A percentile compares a stretch with the other conserved stretches of the same genome.
These are phyloP conservation scores for Varanus komodoensis DNA, from an alignment of 2,113 vertebrate genomes.

Conservation along the genomic window DNA sequence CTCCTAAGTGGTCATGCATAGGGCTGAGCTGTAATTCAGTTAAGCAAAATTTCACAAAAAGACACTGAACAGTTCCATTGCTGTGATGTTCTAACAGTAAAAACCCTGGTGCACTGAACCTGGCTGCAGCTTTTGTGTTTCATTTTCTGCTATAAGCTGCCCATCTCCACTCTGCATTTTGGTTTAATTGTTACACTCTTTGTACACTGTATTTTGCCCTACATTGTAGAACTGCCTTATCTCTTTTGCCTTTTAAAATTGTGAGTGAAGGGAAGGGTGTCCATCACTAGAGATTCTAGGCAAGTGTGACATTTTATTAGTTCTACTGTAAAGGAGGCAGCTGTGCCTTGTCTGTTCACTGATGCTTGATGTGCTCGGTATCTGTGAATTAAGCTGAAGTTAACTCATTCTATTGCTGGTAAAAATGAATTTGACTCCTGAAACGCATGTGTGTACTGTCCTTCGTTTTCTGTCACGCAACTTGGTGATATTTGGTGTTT, in stretches of 20 bases:
- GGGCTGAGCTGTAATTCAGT: not conserved
- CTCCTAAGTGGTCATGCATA: not conserved
- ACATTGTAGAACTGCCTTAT: slow-evolving; percentile 31
- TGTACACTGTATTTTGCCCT: not conserved
- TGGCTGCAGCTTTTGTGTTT: slow-evolving; percentile 7
- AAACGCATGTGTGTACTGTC: not conserved
- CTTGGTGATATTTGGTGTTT: not conserved
- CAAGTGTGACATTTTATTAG: slow-evolving; percentile 42
- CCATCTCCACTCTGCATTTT: slow-evolving; percentile 12
- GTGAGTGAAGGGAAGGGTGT: slow-evolving; percentile 23
- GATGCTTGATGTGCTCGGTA: slow-evolving; percentile 35
- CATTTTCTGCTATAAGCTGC: slow-evolving; percentile 7
- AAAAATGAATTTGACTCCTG: slow-evolving; percentile 31
- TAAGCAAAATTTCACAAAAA: not conserved
- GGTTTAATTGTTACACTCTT: slow-evolving; percentile 19
- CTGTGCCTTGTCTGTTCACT: slow-evolving; percentile 41
- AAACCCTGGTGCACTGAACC: not conserved
- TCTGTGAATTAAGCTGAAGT: slow-evolving; percentile 19
- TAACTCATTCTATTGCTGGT: slow-evolving; percentile 32
- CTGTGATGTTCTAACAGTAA: not conserved
- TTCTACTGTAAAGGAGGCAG: slow-evolving; percentile 46
- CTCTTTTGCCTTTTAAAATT: slow-evolving; percentile 32
- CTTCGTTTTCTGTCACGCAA: not conserved
- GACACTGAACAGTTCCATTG: not conserved
- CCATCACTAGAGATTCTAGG: slow-evolving; percentile 34